A percentile compares a stretch with the other conserved stretches of the same genome.
phyloP scores from a whole-genome alignment of 2,797 vertebrate genomes.

The Momotus momota region DNA sequence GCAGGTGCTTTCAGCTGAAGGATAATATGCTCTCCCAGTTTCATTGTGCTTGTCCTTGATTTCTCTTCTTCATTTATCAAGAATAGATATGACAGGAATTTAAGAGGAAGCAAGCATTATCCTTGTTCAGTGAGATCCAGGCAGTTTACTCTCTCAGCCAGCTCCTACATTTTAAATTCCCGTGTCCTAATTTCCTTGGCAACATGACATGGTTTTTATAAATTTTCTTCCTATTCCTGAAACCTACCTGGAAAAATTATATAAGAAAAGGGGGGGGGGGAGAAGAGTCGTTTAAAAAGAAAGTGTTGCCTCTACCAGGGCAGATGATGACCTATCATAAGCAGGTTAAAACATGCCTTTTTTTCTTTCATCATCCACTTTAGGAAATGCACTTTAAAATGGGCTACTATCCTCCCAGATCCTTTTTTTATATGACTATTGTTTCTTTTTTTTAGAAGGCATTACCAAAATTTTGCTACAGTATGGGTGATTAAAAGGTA shows the following conservation, averaged over 20 bases:
- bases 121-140: neutral
- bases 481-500: neutral
- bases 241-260: neutral
- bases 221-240: neutral
- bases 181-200: neutral
- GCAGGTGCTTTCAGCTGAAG: neutral
- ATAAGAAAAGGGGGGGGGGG: too few species aligned
- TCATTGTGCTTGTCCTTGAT: neutral
- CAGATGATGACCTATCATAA: neutral
- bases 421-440: neutral
- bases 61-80: neutral
- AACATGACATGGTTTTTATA: neutral
- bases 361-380: neutral
- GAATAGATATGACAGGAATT: neutral
- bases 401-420: neutral
- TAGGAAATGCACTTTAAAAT: neutral
- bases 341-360: fast-evolving
- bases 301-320: neutral
- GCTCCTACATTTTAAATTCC: neutral
- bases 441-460: neutral
- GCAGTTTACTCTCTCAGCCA: neutral
- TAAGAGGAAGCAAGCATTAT: neutral
- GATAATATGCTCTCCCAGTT: neutral
- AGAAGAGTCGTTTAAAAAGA: neutral
- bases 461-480: neutral